Base-by-base conservation (phyloP, 2,113 vertebrate genomes). In the Hemiprocne comata region DNA sequence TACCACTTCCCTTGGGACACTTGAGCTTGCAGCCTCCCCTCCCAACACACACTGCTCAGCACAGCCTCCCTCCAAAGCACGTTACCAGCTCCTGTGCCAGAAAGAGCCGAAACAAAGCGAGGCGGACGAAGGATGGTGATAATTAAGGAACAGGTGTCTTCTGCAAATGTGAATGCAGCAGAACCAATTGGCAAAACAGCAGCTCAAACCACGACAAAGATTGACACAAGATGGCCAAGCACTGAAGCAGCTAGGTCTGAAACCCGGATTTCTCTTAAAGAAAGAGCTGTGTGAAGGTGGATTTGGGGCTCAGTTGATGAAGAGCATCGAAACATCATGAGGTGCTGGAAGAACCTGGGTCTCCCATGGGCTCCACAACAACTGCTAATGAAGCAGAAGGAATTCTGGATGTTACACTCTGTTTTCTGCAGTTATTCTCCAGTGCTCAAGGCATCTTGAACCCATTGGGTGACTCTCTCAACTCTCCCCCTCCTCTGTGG, bases 141-240 rank as follows among this genome's bases (percentile, higher is more conserved):
- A 95, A 97, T 96, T 94, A 97, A 90, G 74, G 94, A 97, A 96
- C 97, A 97, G 97, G 97, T 97, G 97, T 97, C 96, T 78, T 75
- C 73, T 95, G 94, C 90, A 98, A 96, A 97, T 92, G 21, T 95
- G 93, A 87, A 64, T 12, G 55, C 70, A 95, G 50, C 64, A 44
- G 92, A 97, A 92, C 71, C 58, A 91, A 93, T 1, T 54, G 75
- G 86, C 62, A 76, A 84, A 95, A 76, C 65, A 86, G 78, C 31
- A 50, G 28, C 66, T 87, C 79, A 87, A 34, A 95, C 66, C 36
- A 11, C 3, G 38, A 57, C 15, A 31, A 85, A 55, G 36, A 88
- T 4, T 72, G 90, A 84, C 60, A 85, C 21, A 53, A 72, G 87
- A 93, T 19, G 12, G 12, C 38, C 13, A 12, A 58, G 11, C 36